Percentiles rank a stretch among this genome's conserved stretches.
Evolutionary conservation across 2,113 vertebrate species (phyloP).

Genomic region (human (Homo sapiens)): GRCh38 chr6:4783501-4784000

Average conservation of each 20-base stretch:
- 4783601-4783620: too few relatives aligned
- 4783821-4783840: not conserved
- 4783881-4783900: not conserved
- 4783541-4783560: too few relatives aligned
- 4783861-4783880: not conserved
- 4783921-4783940: not conserved
- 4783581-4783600: too few relatives aligned
- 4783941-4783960: not conserved
- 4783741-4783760: not conserved
- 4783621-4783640: too few relatives aligned
- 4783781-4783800: not conserved
- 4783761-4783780: not conserved
- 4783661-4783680: too few relatives aligned
- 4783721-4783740: not conserved
- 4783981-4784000: not conserved
- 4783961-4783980: not conserved
- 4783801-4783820: conserved; percentile 13
- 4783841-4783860: not conserved
- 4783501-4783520: too few relatives aligned
- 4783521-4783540: too few relatives aligned
- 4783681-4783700: too few relatives aligned
- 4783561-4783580: too few relatives aligned
- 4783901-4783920: not conserved
- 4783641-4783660: too few relatives aligned
- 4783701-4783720: too few relatives aligned